These are phyloP conservation scores for Sapayoa aenigma DNA, from an alignment of 2,113 vertebrate species.

Conservation along the genomic window DNA sequence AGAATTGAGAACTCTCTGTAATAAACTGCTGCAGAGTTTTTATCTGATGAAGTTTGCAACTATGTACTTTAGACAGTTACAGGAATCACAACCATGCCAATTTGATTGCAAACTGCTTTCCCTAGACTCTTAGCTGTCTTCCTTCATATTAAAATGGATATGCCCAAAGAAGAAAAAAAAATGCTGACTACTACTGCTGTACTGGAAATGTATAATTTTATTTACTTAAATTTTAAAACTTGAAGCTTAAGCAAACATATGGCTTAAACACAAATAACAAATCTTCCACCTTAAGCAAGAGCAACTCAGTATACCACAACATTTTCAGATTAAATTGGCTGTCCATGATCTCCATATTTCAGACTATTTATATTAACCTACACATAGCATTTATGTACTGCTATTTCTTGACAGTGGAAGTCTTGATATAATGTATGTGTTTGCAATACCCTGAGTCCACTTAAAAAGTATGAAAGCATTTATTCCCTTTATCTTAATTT, in stretches of 20 bases:
- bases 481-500: not conserved
- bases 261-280: not conserved
- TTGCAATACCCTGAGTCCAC: not conserved
- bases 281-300: not conserved
- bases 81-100: not conserved
- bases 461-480: not conserved
- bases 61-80: not conserved
- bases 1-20: not conserved
- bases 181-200: not conserved
- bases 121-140: not conserved
- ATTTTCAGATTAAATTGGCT: conserved; percentile 34
- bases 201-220: not conserved
- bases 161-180: not conserved
- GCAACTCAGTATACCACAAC: not conserved
- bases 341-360: not conserved
- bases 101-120: not conserved
- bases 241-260: not conserved
- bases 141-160: not conserved
- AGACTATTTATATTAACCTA: conserved; percentile 30
- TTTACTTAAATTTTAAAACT: not conserved
- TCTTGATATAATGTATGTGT: not conserved
- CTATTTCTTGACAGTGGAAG: not conserved
- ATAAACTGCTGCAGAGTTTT: not conserved
- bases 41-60: not conserved
- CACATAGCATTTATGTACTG: not conserved